Evolutionary conservation across 2,888 invertebrate species (phyloP).

Genomic region (Dryomyza anilis): DNA sequence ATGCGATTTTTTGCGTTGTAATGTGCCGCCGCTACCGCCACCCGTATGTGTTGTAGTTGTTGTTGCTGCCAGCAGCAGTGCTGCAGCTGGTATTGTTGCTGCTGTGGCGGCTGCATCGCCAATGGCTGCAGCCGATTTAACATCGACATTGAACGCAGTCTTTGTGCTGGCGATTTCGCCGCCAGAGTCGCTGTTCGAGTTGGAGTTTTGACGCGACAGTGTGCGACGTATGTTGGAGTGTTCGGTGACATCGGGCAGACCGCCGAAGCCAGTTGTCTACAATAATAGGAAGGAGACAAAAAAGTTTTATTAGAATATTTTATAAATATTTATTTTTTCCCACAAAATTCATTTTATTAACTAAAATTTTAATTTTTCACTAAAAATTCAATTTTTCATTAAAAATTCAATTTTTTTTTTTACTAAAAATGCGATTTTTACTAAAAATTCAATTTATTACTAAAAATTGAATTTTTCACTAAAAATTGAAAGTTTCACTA

Average conservation of each 20-base stretch:
- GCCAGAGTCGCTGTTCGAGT: constrained; percentile 57
- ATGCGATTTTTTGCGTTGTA: constrained; percentile 15
- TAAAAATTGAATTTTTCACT: too few species aligned
- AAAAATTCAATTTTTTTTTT: too few species aligned
- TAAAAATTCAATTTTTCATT: too few species aligned
- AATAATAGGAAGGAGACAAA: constrained; percentile 24
- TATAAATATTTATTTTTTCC: not conserved
- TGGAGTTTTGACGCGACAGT: constrained; percentile 59
- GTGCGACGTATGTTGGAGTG: constrained; percentile 59
- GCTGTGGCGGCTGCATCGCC: constrained; percentile 26
- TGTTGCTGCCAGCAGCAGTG: too few species aligned
- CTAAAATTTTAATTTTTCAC: not conserved
- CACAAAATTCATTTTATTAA: not conserved
- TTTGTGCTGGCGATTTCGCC: constrained; percentile 59
- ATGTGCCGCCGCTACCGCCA: not conserved
- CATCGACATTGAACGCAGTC: constrained; percentile 51
- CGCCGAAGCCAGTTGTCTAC: constrained; percentile 61
- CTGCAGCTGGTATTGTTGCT: constrained; percentile 28
- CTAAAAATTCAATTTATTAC: too few species aligned
- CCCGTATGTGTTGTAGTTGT: constrained; percentile 15
- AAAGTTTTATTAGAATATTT: too few species aligned
- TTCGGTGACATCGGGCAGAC: constrained; percentile 61
- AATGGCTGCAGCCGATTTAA: constrained; percentile 37
- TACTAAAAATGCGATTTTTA: too few species aligned
- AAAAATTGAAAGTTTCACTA: too few species aligned